Evolutionary conservation across 2,797 vertebrate genomes (phyloP).

Genomic region (Lutjanus campechanus): DNA sequence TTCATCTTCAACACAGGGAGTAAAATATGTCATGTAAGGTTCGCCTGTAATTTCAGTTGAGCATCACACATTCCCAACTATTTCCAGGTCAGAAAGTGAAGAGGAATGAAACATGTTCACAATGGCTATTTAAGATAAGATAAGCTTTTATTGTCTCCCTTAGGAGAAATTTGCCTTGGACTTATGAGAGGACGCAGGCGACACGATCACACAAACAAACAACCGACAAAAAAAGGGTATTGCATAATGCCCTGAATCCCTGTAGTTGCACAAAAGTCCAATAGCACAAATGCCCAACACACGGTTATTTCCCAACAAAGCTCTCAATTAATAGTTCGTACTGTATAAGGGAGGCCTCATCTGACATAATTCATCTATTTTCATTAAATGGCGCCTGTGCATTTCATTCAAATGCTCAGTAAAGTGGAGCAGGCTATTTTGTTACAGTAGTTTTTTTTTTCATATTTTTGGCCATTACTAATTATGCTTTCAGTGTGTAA

Average conservation of each 20-base stretch:
- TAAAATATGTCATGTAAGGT: conserved; percentile 2
- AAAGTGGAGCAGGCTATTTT: neutral
- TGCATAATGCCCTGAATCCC: too few relatives aligned
- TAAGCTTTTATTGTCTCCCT: too few relatives aligned
- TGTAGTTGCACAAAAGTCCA: too few relatives aligned
- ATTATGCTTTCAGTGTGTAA: neutral
- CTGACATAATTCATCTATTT: neutral
- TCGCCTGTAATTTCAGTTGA: neutral
- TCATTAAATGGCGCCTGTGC: neutral
- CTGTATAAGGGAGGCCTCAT: too few relatives aligned
- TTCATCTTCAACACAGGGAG: neutral
- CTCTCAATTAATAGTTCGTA: too few relatives aligned
- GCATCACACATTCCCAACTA: neutral
- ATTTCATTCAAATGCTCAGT: neutral
- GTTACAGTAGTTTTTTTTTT: neutral
- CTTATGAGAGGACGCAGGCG: too few relatives aligned
- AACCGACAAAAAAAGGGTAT: too few relatives aligned
- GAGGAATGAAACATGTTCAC: neutral
- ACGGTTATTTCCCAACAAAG: too few relatives aligned
- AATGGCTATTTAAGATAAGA: neutral
- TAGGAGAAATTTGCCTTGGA: too few relatives aligned
- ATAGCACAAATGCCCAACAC: too few relatives aligned
- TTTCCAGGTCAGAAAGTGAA: neutral
- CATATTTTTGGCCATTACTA: neutral
- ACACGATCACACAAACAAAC: too few relatives aligned